A percentile compares a stretch with the other conserved stretches of the same genome.
phyloP scores from a whole-genome alignment of 2,113 vertebrate genomes.

The Urocolius indicus region DNA sequence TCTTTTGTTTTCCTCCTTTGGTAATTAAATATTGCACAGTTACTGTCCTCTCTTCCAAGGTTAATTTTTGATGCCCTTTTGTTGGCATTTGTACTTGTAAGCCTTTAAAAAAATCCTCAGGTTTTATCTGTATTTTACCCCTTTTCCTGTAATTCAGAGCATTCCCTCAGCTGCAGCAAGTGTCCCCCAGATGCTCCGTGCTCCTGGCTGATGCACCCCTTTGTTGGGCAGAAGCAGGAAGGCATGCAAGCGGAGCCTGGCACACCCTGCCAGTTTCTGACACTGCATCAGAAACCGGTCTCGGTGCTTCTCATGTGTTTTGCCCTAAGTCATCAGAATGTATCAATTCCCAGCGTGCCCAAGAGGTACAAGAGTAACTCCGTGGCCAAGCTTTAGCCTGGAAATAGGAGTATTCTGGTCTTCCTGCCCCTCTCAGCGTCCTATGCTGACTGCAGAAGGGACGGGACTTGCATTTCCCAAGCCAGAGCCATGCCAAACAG shows the following conservation, averaged over 20 bases:
- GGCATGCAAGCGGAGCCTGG: not conserved
- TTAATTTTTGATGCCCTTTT: not conserved
- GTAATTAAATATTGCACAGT: not conserved
- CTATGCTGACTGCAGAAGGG: not conserved
- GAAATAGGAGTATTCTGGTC: not conserved
- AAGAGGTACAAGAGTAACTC: not conserved
- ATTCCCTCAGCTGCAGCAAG: not conserved
- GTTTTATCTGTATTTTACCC: not conserved
- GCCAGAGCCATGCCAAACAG: not conserved
- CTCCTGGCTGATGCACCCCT: not conserved
- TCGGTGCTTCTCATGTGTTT: not conserved
- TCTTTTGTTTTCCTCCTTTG: not conserved
- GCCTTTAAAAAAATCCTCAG: not conserved
- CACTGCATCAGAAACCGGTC: not conserved
- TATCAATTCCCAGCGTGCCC: not conserved
- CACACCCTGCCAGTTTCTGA: fast-evolving
- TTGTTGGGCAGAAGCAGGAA: not conserved
- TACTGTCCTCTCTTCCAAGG: not conserved
- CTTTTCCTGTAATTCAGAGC: not conserved
- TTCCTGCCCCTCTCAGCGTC: not conserved
- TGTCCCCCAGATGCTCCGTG: fast-evolving
- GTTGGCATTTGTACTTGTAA: not conserved
- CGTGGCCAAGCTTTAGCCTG: not conserved
- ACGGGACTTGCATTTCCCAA: fast-evolving
- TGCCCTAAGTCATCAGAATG: not conserved